Evolutionary conservation across 2,113 vertebrate genomes (phyloP).

Genomic region (Chaetura pelagica): DNA sequence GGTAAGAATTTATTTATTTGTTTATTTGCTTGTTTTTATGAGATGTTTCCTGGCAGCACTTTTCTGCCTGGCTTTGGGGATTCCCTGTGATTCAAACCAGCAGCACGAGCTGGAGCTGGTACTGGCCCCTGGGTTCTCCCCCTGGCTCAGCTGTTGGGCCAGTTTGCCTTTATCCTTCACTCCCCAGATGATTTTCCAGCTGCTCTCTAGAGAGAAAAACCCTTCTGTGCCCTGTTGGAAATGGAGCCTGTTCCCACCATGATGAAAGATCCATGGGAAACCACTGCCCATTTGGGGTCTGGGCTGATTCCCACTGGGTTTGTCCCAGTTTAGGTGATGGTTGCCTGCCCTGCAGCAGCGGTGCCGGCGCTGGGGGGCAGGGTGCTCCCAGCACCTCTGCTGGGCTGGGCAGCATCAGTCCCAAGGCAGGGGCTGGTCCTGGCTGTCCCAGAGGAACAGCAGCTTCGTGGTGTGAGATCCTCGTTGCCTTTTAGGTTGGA

Average conservation of each 20-base stretch:
- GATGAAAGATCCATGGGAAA: fast-evolving
- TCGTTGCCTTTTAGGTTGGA: constrained; percentile 80
- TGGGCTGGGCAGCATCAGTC: too few species aligned
- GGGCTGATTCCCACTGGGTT: not conserved
- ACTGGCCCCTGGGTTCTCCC: not conserved
- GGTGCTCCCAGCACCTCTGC: not conserved
- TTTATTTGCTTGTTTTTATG: not conserved
- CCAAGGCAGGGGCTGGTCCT: fast-evolving
- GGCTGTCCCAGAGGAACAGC: not conserved
- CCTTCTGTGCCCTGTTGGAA: not conserved
- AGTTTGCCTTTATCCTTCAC: not conserved
- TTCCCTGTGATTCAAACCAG: not conserved
- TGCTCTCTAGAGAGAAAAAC: not conserved
- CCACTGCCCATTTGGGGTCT: not conserved
- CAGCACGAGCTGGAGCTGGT: not conserved
- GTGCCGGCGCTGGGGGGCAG: not conserved
- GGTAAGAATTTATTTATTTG: constrained; percentile 78
- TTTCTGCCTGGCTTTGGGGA: not conserved
- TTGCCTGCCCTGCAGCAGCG: fast-evolving
- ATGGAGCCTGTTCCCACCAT: not conserved
- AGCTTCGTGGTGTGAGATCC: not conserved
- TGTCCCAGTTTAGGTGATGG: not conserved
- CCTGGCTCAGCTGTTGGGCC: not conserved
- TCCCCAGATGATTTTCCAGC: not conserved
- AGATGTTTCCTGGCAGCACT: not conserved